phyloP scores from a whole-genome alignment of 2,888 invertebrate genomes.

The Gastracanthus pulcherrimus region DNA sequence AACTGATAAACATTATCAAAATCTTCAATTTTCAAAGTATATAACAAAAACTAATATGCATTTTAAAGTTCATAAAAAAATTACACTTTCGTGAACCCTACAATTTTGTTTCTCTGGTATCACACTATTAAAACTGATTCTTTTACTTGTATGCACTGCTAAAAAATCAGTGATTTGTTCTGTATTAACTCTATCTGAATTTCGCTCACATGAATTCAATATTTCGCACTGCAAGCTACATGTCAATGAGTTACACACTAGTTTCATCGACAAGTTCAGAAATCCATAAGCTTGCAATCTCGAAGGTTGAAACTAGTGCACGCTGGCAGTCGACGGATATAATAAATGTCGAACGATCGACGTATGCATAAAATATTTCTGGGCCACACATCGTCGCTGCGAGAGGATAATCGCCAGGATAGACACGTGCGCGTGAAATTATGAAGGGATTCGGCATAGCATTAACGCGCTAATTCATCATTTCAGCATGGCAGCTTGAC shows the following conservation, averaged over 20 bases:
- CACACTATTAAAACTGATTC: background rate
- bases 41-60: no score
- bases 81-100: no score
- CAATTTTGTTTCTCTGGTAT: no score
- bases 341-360: slow-evolving; percentile 26
- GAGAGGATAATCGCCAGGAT: background rate
- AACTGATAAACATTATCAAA: no score
- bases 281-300: background rate
- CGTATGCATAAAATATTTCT: background rate
- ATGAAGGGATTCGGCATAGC: slow-evolving; percentile 8
- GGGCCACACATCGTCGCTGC: background rate
- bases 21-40: no score
- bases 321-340: slow-evolving; percentile 13
- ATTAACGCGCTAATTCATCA: slow-evolving; percentile 32
- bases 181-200: background rate
- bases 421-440: background rate
- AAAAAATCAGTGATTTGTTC: background rate
- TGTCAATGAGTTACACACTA: background rate
- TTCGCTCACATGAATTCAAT: background rate
- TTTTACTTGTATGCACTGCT: background rate
- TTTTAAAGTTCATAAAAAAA: no score
- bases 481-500: slow-evolving; percentile 14
- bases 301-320: background rate
- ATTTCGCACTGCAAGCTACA: background rate
- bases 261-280: background rate